Conservation (phyloP, 2,113 vertebrate species). For the Pelusios castaneus region DNA sequence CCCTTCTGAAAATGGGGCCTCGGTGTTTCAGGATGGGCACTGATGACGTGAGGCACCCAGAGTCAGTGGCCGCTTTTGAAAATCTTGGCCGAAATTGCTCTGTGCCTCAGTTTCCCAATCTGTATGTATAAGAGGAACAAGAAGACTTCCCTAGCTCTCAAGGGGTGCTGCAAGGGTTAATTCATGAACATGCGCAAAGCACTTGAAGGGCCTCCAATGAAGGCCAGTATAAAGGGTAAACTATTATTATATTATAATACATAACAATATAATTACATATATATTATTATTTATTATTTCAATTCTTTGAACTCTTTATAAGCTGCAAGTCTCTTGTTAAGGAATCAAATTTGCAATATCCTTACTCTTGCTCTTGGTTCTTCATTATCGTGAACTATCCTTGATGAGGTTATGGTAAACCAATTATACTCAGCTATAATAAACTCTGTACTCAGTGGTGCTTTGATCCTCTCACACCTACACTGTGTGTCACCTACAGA, state of each 20-base stretch:
- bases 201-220: too few species aligned
- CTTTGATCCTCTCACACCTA: background rate
- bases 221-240: too few species aligned
- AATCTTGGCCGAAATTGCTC: background rate
- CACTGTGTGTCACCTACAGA: background rate
- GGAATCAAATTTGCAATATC: background rate
- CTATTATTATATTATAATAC: too few species aligned
- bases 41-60: background rate
- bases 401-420: background rate
- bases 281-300: too few species aligned
- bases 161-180: background rate
- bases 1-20: background rate
- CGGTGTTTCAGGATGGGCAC: rapidly evolving
- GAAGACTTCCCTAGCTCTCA: background rate
- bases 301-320: too few species aligned
- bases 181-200: background rate
- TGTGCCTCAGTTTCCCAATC: rapidly evolving
- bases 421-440: background rate
- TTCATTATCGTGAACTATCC: background rate
- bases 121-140: background rate
- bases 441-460: background rate
- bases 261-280: too few species aligned
- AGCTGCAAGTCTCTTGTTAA: background rate
- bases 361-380: background rate
- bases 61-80: background rate